Evolutionary conservation across 2,888 invertebrate species (phyloP), one percentile per base, ranked within the genome.

Genomic region (Drosophila yooni): DNA sequence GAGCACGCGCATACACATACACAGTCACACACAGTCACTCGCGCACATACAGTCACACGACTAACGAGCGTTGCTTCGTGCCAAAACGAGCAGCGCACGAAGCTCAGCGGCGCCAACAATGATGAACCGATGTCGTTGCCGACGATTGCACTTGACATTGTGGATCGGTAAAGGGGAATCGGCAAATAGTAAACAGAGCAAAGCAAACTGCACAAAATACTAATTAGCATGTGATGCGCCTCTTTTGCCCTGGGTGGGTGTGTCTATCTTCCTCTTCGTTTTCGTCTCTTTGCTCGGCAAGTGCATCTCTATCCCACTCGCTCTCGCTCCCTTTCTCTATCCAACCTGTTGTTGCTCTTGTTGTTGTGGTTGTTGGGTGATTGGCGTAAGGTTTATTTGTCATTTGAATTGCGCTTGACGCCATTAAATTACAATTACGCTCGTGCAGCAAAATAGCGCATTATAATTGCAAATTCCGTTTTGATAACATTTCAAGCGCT

Each of bases 361-460:
- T 70, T 53, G 58, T 43, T 46, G 21, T 13, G 21, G 3, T 46
- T 46, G 4, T 18, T 48, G 68, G 60, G 33, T 64, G 51, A 50
- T 34, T 70, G 87, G 89, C 90, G 89, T 90, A 88, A 90, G 83
- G 77, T 90, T 87, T 88, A 83, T 85, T 86, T 88, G 82, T 77
- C 72, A 76, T 64, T 70, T 70, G 15, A 33, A 51, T 46, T 70
- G 76, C 82, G 71, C 52, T 74, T 77, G 75, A 71, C 81, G 80
- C 80, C 71, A 76, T 74, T 74, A 73, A 71, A 59, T 25, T 51
- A 61, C 59, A 80, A 60, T 72, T 88, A 74, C 70, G 65, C 69
- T 62, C 29, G 48, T 36, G 34, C 48, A 31, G 33, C 61, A 43
- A n/a, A 25, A 8, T 38, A 27, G 36, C 8, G 21, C 48, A 38